phyloP scores from a whole-genome alignment of 2,888 invertebrate genomes.

The Epirrhoe alternata region DNA sequence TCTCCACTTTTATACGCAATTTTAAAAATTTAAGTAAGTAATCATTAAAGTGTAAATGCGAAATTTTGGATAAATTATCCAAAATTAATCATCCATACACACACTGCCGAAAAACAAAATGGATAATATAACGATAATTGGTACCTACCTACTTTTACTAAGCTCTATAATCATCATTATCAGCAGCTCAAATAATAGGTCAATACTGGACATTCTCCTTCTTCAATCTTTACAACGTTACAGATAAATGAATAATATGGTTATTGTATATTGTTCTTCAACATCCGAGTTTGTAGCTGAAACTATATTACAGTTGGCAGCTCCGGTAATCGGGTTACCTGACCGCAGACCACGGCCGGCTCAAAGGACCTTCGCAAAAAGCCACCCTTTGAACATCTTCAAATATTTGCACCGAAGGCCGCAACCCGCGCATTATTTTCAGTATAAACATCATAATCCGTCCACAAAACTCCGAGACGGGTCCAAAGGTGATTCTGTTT shows the following conservation, averaged over 20 bases:
- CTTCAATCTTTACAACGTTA: too few relatives aligned
- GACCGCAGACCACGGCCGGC: slow-evolving; percentile 72
- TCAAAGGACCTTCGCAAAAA: slow-evolving; percentile 80
- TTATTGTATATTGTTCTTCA: slow-evolving; percentile 15
- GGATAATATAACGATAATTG: too few relatives aligned
- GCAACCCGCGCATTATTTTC: slow-evolving; percentile 81
- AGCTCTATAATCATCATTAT: too few relatives aligned
- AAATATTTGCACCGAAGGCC: slow-evolving; percentile 80
- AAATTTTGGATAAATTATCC: too few relatives aligned
- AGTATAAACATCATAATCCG: slow-evolving; percentile 81
- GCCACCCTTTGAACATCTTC: slow-evolving; percentile 80
- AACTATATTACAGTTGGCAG: slow-evolving; percentile 38
- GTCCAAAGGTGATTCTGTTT: slow-evolving; percentile 68
- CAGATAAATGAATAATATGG: background rate
- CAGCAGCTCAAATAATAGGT: too few relatives aligned
- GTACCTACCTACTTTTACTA: too few relatives aligned
- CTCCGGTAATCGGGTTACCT: slow-evolving; percentile 76
- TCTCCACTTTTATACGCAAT: background rate
- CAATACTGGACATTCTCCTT: too few relatives aligned
- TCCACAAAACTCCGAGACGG: slow-evolving; percentile 57
- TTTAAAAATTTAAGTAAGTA: too few relatives aligned
- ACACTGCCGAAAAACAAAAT: too few relatives aligned
- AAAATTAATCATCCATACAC: too few relatives aligned
- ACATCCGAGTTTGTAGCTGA: slow-evolving; percentile 24
- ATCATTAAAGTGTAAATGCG: too few relatives aligned